A percentile compares a stretch with the other conserved stretches of the same genome.
Evolutionary conservation across 2,113 vertebrate genomes (phyloP).

Genomic region (Gopherus flavomarginatus): DNA sequence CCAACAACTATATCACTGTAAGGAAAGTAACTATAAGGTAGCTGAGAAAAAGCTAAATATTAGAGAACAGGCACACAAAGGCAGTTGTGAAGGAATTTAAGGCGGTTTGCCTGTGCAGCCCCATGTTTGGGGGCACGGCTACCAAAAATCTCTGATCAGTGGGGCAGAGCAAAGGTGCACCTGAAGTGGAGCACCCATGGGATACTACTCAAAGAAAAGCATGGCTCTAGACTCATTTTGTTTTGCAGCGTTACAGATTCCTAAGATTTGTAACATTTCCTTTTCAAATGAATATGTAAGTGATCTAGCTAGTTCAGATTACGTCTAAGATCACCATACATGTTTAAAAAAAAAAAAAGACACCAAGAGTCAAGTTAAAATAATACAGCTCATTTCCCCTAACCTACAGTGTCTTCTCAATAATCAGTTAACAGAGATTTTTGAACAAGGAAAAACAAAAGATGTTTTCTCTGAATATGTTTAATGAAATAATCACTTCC

Average conservation of each 20-base stretch:
- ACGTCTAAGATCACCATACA: background rate
- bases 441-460: background rate
- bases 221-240: background rate
- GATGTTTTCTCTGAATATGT: background rate
- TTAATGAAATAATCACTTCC: background rate
- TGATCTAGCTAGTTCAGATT: background rate
- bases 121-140: background rate
- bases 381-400: background rate
- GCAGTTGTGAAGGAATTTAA: background rate
- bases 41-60: background rate
- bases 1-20: background rate
- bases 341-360: background rate
- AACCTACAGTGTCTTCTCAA: background rate
- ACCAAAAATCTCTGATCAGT: background rate
- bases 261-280: background rate
- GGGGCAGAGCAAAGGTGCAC: background rate
- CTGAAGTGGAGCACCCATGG: background rate
- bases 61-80: background rate
- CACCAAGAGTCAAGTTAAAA: background rate
- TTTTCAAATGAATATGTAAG: background rate
- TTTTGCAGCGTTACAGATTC: background rate
- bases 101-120: background rate
- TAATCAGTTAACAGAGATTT: background rate
- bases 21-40: background rate
- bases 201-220: background rate